Conservation (phyloP, 2,888 invertebrate species). For the Molorchus minor region DNA sequence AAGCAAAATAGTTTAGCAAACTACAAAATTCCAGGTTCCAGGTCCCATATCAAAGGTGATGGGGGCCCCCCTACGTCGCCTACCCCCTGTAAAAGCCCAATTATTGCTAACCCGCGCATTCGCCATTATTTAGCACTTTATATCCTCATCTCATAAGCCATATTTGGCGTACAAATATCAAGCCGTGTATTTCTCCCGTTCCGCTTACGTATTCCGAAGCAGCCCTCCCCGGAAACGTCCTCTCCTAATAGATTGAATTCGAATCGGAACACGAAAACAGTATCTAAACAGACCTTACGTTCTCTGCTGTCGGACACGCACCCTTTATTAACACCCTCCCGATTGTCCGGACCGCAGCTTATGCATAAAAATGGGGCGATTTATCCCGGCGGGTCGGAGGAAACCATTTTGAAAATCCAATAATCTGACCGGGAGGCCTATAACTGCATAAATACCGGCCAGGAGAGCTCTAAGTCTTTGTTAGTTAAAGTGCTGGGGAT, state of each 20-base stretch:
- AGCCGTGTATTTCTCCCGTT: too few relatives aligned
- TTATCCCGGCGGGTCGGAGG: conserved; percentile 27
- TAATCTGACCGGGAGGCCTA: conserved; percentile 36
- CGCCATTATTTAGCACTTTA: too few relatives aligned
- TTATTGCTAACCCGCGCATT: too few relatives aligned
- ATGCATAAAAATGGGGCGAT: conserved; percentile 44
- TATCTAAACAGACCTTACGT: conserved; percentile 17
- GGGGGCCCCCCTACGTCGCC: too few relatives aligned
- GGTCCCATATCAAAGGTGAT: too few relatives aligned
- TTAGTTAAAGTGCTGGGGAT: conserved; percentile 28
- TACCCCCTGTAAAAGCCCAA: too few relatives aligned
- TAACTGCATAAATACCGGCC: conserved; percentile 36
- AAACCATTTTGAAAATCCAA: conserved; percentile 34
- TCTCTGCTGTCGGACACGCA: conserved; percentile 34
- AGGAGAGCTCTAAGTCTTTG: conserved; percentile 15
- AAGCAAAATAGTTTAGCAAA: too few relatives aligned
- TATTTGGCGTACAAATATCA: too few relatives aligned
- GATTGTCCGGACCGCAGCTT: conserved; percentile 40
- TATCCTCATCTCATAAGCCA: too few relatives aligned
- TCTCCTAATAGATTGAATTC: conserved; percentile 1
- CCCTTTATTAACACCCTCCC: conserved; percentile 42
- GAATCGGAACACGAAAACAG: conserved; percentile 2
- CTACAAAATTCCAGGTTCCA: too few relatives aligned
- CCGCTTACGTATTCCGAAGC: too few relatives aligned
- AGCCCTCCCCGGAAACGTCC: too few relatives aligned